Base-by-base conservation (phyloP, 1,140 invertebrate species). In the Euschistus heros region DNA sequence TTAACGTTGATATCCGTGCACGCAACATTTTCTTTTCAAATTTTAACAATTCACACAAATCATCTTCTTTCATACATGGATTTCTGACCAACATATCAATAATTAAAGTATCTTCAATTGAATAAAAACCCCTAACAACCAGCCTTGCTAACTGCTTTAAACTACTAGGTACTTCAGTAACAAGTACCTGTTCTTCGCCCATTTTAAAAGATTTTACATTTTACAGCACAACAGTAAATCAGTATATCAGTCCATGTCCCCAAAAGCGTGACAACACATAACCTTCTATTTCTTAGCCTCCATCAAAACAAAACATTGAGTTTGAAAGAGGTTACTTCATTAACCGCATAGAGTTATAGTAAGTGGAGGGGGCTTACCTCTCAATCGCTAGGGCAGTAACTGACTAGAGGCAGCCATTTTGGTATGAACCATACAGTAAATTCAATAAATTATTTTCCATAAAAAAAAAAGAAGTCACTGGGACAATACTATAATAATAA, bases 1-100 rank as follows among this genome's bases (percentile, higher is more conserved):
- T 88, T 54, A 98, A 74, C 0, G 86, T 88, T 10, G 90, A 82
- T 75, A 96, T 89, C 70, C 91, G 77, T 7, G 91, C 86, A 70
- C 94, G 79, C 26, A 97, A 78, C 83, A 96, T 93, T 82, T 97
- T 97, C 66, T 88, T 81, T 73, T 98, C 94, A 78, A 97, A 97
- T 74, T 93, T 94, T 14, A 97, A 74, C 42, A 97, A 77, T 75
- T 96, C 93, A 71, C 89, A 89, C 61, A 97, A 87, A 75, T 97
- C 94, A 74, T 97, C 94, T 79, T 98, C 95, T 78, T 96, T 97
- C 88, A 97, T 94, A 84, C 89, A 96, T 27, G 91, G 91, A 82
- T 96, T 94, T 73, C 92, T 79, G 33, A 97, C 92, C 15, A 97
- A 78, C 88, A 97, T 92, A 77, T 97, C 94, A 60, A 97, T 87